Percentiles rank a stretch among this genome's conserved stretches.
phyloP scores from a whole-genome alignment of 2,113 vertebrate genomes.

The Forbesichthys papilliferus region DNA sequence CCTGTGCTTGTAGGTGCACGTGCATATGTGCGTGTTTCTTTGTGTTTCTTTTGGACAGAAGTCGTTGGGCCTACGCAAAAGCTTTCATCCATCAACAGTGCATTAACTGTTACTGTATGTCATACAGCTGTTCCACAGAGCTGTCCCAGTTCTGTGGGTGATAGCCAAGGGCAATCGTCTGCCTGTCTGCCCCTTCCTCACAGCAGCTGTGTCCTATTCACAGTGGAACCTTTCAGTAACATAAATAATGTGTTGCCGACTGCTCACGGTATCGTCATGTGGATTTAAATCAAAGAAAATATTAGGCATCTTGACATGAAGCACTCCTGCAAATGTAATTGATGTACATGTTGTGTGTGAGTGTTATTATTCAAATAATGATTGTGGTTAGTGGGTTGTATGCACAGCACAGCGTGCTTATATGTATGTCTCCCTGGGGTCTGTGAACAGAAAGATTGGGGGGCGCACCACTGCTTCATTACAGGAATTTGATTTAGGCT shows the following conservation, averaged over 20 bases:
- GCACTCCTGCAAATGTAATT: constrained; percentile 8
- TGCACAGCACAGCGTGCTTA: constrained; percentile 28
- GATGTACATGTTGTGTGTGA: constrained; percentile 1
- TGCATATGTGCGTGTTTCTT: too few species aligned
- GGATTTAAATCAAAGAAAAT: constrained; percentile 17
- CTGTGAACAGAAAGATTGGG: constrained; percentile 20
- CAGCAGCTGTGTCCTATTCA: constrained; percentile 61
- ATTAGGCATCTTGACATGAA: constrained; percentile 19
- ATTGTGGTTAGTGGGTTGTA: constrained; percentile 15
- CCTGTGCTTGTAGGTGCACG: too few species aligned
- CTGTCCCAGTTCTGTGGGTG: constrained; percentile 55
- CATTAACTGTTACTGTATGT: constrained; percentile 57
- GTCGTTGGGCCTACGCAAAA: neutral
- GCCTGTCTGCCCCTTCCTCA: constrained; percentile 58
- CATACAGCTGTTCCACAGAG: constrained; percentile 49
- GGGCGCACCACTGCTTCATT: constrained; percentile 31
- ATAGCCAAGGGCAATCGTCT: constrained; percentile 52
- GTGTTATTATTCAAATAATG: constrained; percentile 9
- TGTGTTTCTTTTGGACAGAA: too few species aligned
- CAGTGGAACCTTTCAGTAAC: constrained; percentile 27
- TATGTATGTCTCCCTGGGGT: constrained; percentile 36
- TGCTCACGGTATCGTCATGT: constrained; percentile 14
- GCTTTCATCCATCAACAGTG: constrained; percentile 39
- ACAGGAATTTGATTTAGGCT: constrained; percentile 39
- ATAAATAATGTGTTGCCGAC: constrained; percentile 23